phyloP scores from a whole-genome alignment of 2,888 invertebrate species.

The Pasiphila rectangulata region DNA sequence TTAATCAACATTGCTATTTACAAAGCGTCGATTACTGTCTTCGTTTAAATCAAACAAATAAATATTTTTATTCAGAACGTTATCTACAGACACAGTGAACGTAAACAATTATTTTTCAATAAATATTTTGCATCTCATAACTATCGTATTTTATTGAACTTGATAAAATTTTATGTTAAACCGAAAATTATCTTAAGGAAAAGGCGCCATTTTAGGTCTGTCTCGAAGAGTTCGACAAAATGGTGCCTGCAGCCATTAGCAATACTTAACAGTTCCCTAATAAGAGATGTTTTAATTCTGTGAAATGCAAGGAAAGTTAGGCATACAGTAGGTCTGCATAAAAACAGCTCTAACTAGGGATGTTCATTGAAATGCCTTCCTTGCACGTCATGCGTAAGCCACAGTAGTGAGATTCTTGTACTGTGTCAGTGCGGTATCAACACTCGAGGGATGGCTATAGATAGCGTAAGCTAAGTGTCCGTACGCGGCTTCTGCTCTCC shows the following conservation, averaged over 20 bases:
- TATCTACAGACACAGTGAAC: slow-evolving; percentile 43
- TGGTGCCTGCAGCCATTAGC: neutral
- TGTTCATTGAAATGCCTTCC: neutral
- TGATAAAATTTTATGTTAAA: slow-evolving; percentile 1
- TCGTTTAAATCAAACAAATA: slow-evolving; percentile 26
- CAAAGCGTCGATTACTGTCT: slow-evolving; percentile 41
- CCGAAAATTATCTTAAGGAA: neutral
- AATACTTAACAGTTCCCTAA: neutral
- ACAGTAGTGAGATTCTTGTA: slow-evolving; percentile 24
- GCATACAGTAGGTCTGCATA: no score
- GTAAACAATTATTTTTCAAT: slow-evolving; percentile 29
- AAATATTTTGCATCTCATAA: slow-evolving; percentile 37
- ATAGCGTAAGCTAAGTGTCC: slow-evolving; percentile 29
- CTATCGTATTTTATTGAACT: slow-evolving; percentile 19
- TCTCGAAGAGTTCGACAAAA: neutral
- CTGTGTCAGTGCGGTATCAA: slow-evolving; percentile 14
- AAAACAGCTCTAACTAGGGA: neutral
- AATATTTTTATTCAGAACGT: slow-evolving; percentile 27
- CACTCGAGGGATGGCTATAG: slow-evolving; percentile 5
- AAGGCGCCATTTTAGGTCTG: neutral
- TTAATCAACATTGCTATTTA: slow-evolving; percentile 46
- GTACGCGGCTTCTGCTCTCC: slow-evolving; percentile 17
- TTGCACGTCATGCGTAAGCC: slow-evolving; percentile 12
- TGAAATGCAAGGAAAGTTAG: neutral
- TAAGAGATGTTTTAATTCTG: neutral